A percentile compares a stretch with the other conserved stretches of the same genome.
phyloP scores from a whole-genome alignment of 2,113 vertebrate species.

The Podarcis raffonei region DNA sequence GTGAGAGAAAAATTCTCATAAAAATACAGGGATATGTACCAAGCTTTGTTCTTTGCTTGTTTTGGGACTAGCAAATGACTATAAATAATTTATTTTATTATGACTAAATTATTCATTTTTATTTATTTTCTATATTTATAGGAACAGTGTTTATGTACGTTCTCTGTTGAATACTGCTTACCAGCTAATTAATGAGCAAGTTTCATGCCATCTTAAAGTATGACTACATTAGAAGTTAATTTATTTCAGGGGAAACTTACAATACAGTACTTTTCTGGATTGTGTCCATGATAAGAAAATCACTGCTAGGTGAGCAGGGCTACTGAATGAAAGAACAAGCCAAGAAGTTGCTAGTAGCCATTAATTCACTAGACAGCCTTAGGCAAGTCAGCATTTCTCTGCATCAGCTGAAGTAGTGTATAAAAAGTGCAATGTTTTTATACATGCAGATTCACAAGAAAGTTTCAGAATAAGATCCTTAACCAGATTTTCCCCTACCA shows the following conservation, averaged over 20 bases:
- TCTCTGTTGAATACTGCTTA: neutral
- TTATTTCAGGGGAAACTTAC: neutral
- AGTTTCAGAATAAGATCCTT: neutral
- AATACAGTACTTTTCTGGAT: neutral
- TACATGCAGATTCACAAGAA: neutral
- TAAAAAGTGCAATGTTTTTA: neutral
- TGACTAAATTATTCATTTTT: too few relatives aligned
- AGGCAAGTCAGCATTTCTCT: neutral
- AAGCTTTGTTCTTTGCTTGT: neutral
- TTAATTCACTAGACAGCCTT: neutral
- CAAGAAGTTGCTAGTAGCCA: neutral
- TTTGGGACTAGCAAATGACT: neutral
- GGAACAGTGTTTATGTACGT: too few relatives aligned
- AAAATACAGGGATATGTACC: neutral
- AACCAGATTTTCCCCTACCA: neutral
- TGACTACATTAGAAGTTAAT: neutral
- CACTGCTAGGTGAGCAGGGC: neutral
- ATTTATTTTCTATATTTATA: too few relatives aligned
- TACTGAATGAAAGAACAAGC: neutral
- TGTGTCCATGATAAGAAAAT: neutral
- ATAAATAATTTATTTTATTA: too few relatives aligned
- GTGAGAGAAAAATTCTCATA: neutral
- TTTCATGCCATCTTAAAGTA: neutral
- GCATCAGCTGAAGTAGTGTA: neutral
- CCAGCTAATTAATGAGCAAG: neutral